A percentile compares a stretch with the other conserved stretches of the same genome.
Conservation (phyloP, 2,797 vertebrate species). For the Sparidentex hasta region DNA sequence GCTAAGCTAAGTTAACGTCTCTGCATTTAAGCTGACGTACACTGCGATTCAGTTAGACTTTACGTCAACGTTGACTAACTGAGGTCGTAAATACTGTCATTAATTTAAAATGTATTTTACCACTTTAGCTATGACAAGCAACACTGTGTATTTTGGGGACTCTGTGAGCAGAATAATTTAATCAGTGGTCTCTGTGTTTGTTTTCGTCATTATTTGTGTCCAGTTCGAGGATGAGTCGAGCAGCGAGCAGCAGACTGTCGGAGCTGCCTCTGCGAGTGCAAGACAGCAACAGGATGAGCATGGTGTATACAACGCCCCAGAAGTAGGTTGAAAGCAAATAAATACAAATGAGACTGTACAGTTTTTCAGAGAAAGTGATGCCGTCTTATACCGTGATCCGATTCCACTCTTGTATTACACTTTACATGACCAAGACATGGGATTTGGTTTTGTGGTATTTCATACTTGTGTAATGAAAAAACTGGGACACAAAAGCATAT, state of each 20-base stretch:
- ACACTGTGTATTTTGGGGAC: rapidly evolving
- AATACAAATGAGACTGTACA: background rate
- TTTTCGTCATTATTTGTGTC: background rate
- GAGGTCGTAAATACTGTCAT: background rate
- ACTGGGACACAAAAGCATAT: background rate
- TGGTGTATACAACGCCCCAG: slow-evolving; percentile 90
- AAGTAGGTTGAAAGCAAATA: slow-evolving; percentile 75
- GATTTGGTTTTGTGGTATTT: background rate
- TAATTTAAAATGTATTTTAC: background rate
- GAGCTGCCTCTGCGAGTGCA: slow-evolving; percentile 90
- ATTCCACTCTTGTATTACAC: background rate
- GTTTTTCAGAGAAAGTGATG: background rate
- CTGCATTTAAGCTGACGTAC: too few relatives aligned
- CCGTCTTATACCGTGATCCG: background rate
- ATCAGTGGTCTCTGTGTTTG: background rate
- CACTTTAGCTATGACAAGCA: rapidly evolving
- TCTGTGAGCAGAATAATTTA: background rate
- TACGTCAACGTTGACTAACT: background rate
- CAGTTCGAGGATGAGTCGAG: slow-evolving; percentile 82
- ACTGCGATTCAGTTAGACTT: too few relatives aligned
- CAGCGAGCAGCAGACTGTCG: slow-evolving; percentile 83
- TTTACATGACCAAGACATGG: background rate
- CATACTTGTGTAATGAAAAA: background rate
- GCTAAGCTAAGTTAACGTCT: background rate
- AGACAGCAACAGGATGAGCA: slow-evolving; percentile 90